Percentiles rank a stretch among this genome's conserved stretches.
Conservation (phyloP, 2,113 vertebrate species). For the Aleadryas rufinucha region DNA sequence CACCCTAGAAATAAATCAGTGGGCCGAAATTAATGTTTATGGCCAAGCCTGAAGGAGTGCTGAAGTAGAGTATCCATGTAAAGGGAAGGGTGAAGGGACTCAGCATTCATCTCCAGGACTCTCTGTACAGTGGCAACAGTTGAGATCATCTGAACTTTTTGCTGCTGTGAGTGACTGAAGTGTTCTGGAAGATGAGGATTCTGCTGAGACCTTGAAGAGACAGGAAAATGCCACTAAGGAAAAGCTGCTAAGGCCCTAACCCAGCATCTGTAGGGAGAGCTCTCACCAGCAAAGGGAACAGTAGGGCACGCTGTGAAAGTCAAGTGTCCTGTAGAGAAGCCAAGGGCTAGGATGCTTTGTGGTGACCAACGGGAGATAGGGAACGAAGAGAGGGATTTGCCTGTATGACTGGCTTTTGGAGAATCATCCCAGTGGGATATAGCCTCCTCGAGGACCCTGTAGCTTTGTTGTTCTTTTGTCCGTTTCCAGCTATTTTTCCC, state of each 20-base stretch:
- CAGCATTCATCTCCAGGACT: background rate
- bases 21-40: background rate
- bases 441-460: background rate
- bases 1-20: background rate
- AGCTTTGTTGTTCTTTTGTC: conserved; percentile 1
- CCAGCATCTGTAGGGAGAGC: background rate
- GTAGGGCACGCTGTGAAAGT: background rate
- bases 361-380: background rate
- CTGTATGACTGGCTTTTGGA: background rate
- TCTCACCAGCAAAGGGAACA: background rate
- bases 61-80: background rate
- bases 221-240: background rate
- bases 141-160: background rate
- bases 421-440: background rate
- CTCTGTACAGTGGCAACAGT: background rate
- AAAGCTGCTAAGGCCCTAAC: background rate
- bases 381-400: background rate
- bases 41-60: background rate
- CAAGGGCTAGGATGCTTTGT: background rate
- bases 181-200: background rate
- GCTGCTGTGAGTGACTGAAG: background rate
- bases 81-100: background rate
- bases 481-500: background rate
- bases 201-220: background rate
- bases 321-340: background rate